Percentiles rank a stretch among this genome's conserved stretches.
phyloP scores from a whole-genome alignment of 2,797 vertebrate species.

The Cyclura pinguis region DNA sequence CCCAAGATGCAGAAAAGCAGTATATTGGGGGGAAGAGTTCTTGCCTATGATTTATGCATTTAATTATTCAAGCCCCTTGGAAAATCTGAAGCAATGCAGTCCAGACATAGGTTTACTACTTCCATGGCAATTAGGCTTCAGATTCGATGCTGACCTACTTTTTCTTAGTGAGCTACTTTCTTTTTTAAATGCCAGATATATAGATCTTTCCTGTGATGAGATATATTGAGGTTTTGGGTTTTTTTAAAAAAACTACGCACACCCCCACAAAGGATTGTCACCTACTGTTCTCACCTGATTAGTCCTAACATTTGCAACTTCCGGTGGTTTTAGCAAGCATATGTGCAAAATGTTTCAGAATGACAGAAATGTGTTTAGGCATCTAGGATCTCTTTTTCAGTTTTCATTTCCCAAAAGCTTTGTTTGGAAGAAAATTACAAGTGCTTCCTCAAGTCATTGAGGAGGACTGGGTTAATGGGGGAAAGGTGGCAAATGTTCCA shows the following conservation, averaged over 20 bases:
- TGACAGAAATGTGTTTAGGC: not conserved
- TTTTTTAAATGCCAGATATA: not conserved
- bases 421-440: not conserved
- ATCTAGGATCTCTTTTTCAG: not conserved
- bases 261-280: not conserved
- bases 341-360: not conserved
- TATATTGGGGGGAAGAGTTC: not conserved
- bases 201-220: not conserved
- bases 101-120: not conserved
- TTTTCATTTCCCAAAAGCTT: not conserved
- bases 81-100: not conserved
- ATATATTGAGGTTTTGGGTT: not conserved
- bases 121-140: not conserved
- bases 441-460: not conserved
- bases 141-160: not conserved
- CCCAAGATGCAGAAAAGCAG: not conserved
- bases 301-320: not conserved
- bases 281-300: not conserved
- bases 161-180: not conserved
- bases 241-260: too few species aligned
- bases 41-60: not conserved
- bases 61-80: not conserved
- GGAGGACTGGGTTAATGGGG: not conserved
- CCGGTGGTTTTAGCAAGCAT: not conserved
- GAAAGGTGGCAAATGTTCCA: too few species aligned